A percentile compares a stretch with the other conserved stretches of the same genome.
Evolutionary conservation across 2,888 invertebrate genomes (phyloP).

Genomic region (Pimpla rufipes): DNA sequence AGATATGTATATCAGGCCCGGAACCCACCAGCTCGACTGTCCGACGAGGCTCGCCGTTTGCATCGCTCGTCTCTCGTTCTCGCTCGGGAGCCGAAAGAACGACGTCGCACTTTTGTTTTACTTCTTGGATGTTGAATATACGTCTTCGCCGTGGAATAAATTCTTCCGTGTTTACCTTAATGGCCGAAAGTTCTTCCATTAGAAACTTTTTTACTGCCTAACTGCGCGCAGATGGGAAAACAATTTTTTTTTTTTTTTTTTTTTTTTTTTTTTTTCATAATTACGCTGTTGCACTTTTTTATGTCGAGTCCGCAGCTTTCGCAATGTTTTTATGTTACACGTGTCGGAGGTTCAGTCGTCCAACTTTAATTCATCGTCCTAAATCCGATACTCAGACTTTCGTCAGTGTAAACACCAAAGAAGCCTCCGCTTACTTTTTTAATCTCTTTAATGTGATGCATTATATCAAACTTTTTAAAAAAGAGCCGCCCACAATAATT

Average conservation of each 20-base stretch:
- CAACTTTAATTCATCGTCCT: background rate
- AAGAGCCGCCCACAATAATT: background rate
- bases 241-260: too few relatives aligned
- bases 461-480: too few relatives aligned
- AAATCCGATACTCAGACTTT: background rate
- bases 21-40: conserved; percentile 74
- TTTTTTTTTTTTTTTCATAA: background rate
- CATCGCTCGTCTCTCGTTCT: conserved; percentile 36
- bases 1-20: conserved; percentile 80
- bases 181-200: background rate
- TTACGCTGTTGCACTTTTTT: background rate
- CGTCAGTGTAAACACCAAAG: background rate
- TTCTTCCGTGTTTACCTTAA: conserved; percentile 16
- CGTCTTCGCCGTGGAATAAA: conserved; percentile 17
- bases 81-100: background rate
- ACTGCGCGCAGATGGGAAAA: background rate
- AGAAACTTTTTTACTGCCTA: background rate
- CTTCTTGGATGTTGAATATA: conserved; percentile 30
- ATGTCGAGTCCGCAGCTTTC: background rate
- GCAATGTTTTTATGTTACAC: background rate
- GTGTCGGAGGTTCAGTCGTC: background rate
- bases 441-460: background rate
- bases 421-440: background rate
- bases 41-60: conserved; percentile 56
- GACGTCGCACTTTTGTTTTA: conserved; percentile 16